Base-by-base conservation (phyloP, 1,140 invertebrate species). In the Palaemon carinicauda region DNA sequence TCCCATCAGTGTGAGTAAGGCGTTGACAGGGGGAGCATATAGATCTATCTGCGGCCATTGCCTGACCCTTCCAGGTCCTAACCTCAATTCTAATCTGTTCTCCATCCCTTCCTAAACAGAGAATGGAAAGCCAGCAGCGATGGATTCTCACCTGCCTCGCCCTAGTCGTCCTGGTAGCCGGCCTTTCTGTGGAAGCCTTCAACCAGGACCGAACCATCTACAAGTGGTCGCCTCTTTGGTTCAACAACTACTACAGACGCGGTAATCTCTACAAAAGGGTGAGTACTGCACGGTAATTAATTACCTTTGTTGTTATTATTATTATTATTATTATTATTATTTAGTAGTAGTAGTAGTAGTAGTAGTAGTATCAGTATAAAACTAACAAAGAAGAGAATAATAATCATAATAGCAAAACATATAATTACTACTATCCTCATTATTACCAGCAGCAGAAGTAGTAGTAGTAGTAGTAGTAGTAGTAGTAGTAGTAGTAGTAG, bases 141-240 rank as follows among this genome's bases (percentile, higher is more conserved):
- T 29, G 69, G 31, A 3, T 73, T 0, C 17, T 82, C 7, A 41
- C 41, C 41, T 41, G 41, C 27, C 29, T 51, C 14, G 24, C 75
- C 87, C 14, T 87, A 73, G 69, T 89, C 56, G 74, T 80, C 24
- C n/a, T 80, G 52, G 19, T 24, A 3, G 33, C 53, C n/a, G 27
- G 31, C 17, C 29, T 24, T 17, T 12, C 60, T 7, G 33, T 73
- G 17, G 41, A 33, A 15, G 87, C 82, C 50, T 89, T 88, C 79
- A 88, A 89, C 56, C 82, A 77, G 3, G 89, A 89, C 82, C 69
- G 84, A 19, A 69, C 87, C 19, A 89, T 89, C 50, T 88, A 88
- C 79, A 89, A 89, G 79, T 89, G 89, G 89, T 88, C 87, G 15
- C 89, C 89, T 24, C 75, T 89, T 1, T 89, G 89, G 89, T 88